A percentile compares a stretch with the other conserved stretches of the same genome.
Conservation (phyloP, 1,140 invertebrate genomes). For the Drosophila kohkoa region DNA sequence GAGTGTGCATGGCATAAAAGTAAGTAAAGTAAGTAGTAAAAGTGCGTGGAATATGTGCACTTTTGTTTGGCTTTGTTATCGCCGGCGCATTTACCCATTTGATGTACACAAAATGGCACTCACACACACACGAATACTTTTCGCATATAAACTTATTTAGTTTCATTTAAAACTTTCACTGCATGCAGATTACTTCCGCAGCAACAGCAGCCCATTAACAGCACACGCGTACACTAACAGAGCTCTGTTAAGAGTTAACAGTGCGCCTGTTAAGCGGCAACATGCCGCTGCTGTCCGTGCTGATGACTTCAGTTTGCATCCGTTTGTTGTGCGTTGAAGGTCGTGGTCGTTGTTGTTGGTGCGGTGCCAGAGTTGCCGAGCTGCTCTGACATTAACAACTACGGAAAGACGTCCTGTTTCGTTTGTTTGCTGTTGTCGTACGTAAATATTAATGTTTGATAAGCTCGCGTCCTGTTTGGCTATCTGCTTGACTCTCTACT, state of each 20-base stretch:
- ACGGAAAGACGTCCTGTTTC: constrained; percentile 24
- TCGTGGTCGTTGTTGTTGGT: constrained; percentile 25
- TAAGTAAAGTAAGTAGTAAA: constrained; percentile 13
- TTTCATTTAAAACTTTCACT: constrained; percentile 8
- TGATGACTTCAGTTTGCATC: constrained; percentile 50
- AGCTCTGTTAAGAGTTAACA: constrained; percentile 27
- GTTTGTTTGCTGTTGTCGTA: constrained; percentile 43
- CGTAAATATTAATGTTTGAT: constrained; percentile 77
- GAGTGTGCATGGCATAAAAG: not conserved
- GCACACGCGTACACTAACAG: constrained; percentile 15
- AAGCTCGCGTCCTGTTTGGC: constrained; percentile 53
- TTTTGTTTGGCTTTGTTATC: constrained; percentile 42
- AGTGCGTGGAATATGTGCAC: constrained; percentile 19
- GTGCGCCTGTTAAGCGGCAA: constrained; percentile 33
- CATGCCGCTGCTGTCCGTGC: not conserved
- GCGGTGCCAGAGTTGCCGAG: not conserved
- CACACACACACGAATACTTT: not conserved
- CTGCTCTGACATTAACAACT: not conserved
- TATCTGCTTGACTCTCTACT: constrained; percentile 25
- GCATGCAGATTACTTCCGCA: constrained; percentile 16
- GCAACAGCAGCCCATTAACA: constrained; percentile 8
- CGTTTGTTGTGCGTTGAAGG: constrained; percentile 39
- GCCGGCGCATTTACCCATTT: constrained; percentile 43
- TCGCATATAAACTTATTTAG: constrained; percentile 6
- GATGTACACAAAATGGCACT: constrained; percentile 25